phyloP scores from a whole-genome alignment of 2,797 vertebrate genomes.

The Girardinus metallicus region DNA sequence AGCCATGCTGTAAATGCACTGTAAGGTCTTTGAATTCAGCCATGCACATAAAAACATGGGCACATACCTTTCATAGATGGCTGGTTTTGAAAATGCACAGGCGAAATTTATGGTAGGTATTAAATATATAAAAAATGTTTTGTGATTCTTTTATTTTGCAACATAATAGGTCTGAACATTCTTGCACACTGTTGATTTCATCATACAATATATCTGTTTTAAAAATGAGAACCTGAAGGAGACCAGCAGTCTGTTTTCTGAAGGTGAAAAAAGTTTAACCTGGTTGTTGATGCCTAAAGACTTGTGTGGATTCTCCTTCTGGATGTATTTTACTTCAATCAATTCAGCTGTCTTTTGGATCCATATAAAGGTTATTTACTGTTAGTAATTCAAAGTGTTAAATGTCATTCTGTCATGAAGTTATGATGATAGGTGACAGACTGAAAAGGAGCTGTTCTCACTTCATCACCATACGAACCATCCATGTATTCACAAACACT shows the following conservation, averaged over 20 bases:
- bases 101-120: not conserved
- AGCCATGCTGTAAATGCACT: not conserved
- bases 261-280: not conserved
- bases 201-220: not conserved
- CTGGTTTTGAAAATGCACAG: not conserved
- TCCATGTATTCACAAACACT: not conserved
- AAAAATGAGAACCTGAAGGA: not conserved
- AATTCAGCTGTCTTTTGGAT: not conserved
- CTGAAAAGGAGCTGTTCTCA: not conserved
- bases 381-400: not conserved
- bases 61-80: not conserved
- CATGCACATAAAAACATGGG: slow-evolving; percentile 29
- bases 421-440: not conserved
- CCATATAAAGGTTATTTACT: not conserved
- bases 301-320: not conserved
- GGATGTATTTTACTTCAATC: not conserved
- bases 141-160: not conserved
- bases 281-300: not conserved
- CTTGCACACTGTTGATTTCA: not conserved
- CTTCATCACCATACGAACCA: not conserved
- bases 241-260: not conserved
- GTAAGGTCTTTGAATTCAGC: slow-evolving; percentile 6
- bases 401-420: not conserved
- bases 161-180: not conserved
- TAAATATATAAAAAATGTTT: not conserved